Evolutionary conservation across 2,888 invertebrate genomes (phyloP).

Genomic region (Athalia rosae): DNA sequence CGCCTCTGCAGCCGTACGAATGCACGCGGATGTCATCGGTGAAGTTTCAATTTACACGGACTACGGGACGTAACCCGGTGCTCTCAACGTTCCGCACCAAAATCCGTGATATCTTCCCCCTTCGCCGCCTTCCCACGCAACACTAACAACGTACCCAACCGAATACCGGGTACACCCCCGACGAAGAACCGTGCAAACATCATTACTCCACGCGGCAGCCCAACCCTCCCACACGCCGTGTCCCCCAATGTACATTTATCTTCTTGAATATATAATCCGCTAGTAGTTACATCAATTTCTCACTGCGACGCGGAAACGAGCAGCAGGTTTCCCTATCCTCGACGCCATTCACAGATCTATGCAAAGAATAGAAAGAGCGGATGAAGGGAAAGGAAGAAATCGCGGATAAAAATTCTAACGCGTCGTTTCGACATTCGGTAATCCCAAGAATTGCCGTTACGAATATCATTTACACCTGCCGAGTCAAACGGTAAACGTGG

Average conservation of each 20-base stretch:
- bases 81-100: constrained; percentile 2
- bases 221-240: constrained; percentile 14
- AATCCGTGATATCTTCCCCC: constrained; percentile 16
- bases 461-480: no score
- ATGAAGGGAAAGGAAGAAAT: neutral
- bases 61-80: neutral
- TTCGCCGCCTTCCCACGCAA: constrained; percentile 6
- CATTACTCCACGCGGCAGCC: constrained; percentile 62
- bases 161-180: constrained; percentile 55
- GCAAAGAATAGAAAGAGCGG: neutral
- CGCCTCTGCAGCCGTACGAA: constrained; percentile 55
- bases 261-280: constrained; percentile 61
- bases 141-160: constrained; percentile 13
- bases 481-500: neutral
- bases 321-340: no score
- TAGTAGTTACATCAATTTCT: constrained; percentile 61
- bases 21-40: constrained; percentile 59
- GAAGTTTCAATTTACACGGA: constrained; percentile 68
- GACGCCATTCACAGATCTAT: neutral
- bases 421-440: no score
- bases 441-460: no score
- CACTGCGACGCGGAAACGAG: constrained; percentile 50
- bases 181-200: constrained; percentile 67
- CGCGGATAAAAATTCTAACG: no score
- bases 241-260: constrained; percentile 58